A percentile compares a stretch with the other conserved stretches of the same genome.
Evolutionary conservation across 2,888 invertebrate species (phyloP).

Genomic region (Leucophenga maculata): DNA sequence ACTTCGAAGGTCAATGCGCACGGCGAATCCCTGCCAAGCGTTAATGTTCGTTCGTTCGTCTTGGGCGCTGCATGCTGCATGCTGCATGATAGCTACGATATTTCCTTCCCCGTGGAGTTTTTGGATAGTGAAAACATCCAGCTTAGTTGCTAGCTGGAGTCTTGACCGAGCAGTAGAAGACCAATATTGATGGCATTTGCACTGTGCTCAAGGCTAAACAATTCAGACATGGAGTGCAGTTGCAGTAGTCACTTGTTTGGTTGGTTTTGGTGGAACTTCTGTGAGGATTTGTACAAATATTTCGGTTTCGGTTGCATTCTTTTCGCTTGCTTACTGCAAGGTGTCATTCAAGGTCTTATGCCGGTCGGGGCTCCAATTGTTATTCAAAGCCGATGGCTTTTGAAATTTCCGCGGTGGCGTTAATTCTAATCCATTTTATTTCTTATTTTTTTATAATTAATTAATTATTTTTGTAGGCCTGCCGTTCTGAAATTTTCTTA

Average conservation of each 20-base stretch:
- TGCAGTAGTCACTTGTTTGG: too few species aligned
- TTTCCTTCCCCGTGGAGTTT: too few species aligned
- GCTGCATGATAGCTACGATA: too few species aligned
- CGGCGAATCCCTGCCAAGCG: too few species aligned
- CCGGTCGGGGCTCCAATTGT: too few species aligned
- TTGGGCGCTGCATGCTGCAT: too few species aligned
- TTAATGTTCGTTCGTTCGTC: too few species aligned
- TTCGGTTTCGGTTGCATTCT: too few species aligned
- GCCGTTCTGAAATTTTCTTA: slow-evolving; percentile 28
- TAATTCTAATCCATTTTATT: slow-evolving; percentile 38
- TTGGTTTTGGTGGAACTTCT: too few species aligned
- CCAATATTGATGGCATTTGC: slow-evolving; percentile 10
- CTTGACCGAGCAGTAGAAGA: slow-evolving; percentile 33
- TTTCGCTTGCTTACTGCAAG: neutral
- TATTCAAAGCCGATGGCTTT: slow-evolving; percentile 13
- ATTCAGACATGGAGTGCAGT: neutral
- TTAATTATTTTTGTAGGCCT: slow-evolving; percentile 52
- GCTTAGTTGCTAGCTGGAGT: slow-evolving; percentile 10
- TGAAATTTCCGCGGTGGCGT: slow-evolving; percentile 61
- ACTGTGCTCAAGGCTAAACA: slow-evolving; percentile 40
- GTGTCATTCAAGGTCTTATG: neutral
- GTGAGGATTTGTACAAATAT: too few species aligned
- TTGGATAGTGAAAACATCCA: too few species aligned
- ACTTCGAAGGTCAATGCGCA: too few species aligned
- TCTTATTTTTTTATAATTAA: slow-evolving; percentile 48